Conservation (phyloP, 2,797 vertebrate genomes). For the Stomatorhinus walkeri region DNA sequence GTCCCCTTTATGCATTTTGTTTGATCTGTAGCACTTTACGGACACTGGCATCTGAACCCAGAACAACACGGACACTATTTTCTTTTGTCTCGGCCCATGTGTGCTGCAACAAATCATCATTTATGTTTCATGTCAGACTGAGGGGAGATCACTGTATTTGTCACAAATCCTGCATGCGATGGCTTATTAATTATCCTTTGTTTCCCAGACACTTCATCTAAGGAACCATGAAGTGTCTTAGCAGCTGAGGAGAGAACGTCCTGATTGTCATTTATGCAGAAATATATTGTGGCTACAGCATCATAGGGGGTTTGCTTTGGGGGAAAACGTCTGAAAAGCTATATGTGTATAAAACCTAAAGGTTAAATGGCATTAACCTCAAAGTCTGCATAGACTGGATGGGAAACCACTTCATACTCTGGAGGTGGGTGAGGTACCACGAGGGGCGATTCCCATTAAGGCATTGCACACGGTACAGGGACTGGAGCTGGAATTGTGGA, state of each 20-base stretch:
- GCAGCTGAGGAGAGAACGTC: not conserved
- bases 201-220: constrained; percentile 1
- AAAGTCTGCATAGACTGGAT: constrained; percentile 30
- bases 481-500: not conserved
- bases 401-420: constrained; percentile 17
- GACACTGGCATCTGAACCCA: constrained; percentile 14
- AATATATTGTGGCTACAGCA: constrained; percentile 6
- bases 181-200: not conserved
- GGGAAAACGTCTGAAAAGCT: not conserved
- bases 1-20: not conserved
- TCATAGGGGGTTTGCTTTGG: not conserved
- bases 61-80: not conserved
- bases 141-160: not conserved
- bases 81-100: not conserved
- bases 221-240: not conserved
- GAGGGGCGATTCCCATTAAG: constrained; percentile 25
- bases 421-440: constrained; percentile 7
- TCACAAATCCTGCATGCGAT: not conserved
- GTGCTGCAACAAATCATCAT: not conserved
- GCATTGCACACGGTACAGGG: constrained; percentile 21
- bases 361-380: constrained; percentile 24
- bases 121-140: not conserved
- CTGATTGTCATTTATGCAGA: constrained; percentile 19
- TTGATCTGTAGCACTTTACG: not conserved
- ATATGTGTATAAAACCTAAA: constrained; percentile 16